Base-by-base conservation (phyloP, 2,888 invertebrate genomes). In the Caenorhabditis panamensis region DNA sequence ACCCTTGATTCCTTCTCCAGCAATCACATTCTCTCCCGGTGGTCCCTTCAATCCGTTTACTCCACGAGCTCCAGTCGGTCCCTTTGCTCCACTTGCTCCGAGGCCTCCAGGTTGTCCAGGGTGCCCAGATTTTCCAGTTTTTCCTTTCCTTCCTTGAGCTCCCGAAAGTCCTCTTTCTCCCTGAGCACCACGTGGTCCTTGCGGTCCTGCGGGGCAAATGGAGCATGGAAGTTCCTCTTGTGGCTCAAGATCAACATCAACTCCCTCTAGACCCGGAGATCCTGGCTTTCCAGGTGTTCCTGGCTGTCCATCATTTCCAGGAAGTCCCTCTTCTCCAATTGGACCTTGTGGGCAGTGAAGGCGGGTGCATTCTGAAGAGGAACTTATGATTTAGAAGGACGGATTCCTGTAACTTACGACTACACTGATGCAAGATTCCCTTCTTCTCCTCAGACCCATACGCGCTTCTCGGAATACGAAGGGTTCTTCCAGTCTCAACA, bases 1-100 rank as follows among this genome's bases (percentile, higher is more conserved):
- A 28, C 88, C 89, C 64, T 86, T 88, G 28, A 88, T 66, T 20
- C 89, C 89, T 41, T 86, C 83, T 66, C 88, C 88, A 66, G 85
- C 85, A 41, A 86, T 82, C 58, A 80, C 85, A 41, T 79, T 82
- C 5, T 85, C 84, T 51, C 88, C 88, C 20, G 73, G 49, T 5
- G 83, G 82, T 24, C 88, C 88, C 56, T 81, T 76, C 36, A 72
- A 26, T 37, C 88, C 88, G 8, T 75, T 44, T 0, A 37, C 54
- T 59, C 88, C 88, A 37, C 80, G 63, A 4, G 54, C 22, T 22
- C 87, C 87, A 9, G 72, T 79, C 31, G 58, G 68, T 69, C 86
- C 85, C 24, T 80, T 75, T 31, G 78, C 54, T 41, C 87, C 87
- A 24, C 51, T 61, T 5, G 79, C 62, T 53, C 86, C 87, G 4